phyloP scores from a whole-genome alignment of 2,888 invertebrate species.

The Barypeithes pellucidus region DNA sequence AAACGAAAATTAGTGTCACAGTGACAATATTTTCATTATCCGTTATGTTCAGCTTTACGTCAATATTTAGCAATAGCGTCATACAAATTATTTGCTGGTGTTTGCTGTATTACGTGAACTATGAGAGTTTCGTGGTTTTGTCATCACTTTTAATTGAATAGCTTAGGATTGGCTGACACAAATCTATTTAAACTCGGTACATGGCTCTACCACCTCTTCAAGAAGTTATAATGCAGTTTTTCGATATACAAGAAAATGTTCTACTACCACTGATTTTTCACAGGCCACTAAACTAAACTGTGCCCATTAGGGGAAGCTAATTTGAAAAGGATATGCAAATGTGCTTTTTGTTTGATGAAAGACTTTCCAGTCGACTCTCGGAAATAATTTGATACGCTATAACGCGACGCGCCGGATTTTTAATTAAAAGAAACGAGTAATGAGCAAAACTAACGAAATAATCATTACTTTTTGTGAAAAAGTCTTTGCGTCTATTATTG shows the following conservation, averaged over 20 bases:
- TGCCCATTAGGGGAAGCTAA: background rate
- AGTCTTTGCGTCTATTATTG: background rate
- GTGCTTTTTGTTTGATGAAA: slow-evolving; percentile 5
- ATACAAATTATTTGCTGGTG: too few species aligned
- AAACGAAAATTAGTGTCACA: too few species aligned
- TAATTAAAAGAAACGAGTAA: slow-evolving; percentile 12
- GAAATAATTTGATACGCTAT: slow-evolving; percentile 20
- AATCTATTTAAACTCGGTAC: too few species aligned
- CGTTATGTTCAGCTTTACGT: too few species aligned
- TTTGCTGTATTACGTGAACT: too few species aligned
- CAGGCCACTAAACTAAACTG: background rate
- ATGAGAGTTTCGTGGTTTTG: too few species aligned
- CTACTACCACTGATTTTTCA: background rate
- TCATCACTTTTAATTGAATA: too few species aligned
- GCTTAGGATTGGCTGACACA: too few species aligned
- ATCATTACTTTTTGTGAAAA: slow-evolving; percentile 4
- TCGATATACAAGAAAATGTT: background rate
- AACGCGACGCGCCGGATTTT: slow-evolving; percentile 6
- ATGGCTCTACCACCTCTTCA: too few species aligned
- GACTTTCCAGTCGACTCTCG: slow-evolving; percentile 21
- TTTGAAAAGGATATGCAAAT: slow-evolving; percentile 9
- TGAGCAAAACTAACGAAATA: slow-evolving; percentile 7
- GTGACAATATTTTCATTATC: too few species aligned
- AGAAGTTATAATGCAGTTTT: too few species aligned
- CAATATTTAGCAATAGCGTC: too few species aligned